Percentiles rank a stretch among this genome's conserved stretches.
Evolutionary conservation across 2,888 invertebrate genomes (phyloP).

Genomic region (Pinctada fucata): DNA sequence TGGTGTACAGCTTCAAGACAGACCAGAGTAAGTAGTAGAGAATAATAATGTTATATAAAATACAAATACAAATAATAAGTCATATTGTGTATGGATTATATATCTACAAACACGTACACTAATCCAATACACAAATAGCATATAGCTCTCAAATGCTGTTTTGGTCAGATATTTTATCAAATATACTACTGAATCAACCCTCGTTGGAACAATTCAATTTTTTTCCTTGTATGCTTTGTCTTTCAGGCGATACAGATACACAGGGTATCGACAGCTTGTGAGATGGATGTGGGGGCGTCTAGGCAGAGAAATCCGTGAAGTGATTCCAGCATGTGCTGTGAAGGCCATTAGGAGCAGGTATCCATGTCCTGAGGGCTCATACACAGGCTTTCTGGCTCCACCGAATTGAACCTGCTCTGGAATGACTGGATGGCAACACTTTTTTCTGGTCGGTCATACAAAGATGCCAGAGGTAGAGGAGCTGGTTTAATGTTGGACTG

Average conservation of each 20-base stretch:
- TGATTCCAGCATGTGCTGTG: constrained; percentile 38
- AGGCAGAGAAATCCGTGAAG: constrained; percentile 25
- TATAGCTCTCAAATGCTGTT: too few species aligned
- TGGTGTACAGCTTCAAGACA: constrained; percentile 9
- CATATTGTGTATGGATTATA: too few species aligned
- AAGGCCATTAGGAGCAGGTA: constrained; percentile 3
- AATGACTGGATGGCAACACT: too few species aligned
- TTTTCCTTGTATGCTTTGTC: not conserved
- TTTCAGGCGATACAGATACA: constrained; percentile 35
- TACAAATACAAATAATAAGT: too few species aligned
- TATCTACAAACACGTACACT: too few species aligned
- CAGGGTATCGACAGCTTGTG: constrained; percentile 28
- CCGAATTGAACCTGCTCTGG: too few species aligned
- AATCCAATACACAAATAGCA: too few species aligned
- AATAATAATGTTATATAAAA: too few species aligned
- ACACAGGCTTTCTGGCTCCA: constrained; percentile 22
- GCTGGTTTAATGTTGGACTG: not conserved
- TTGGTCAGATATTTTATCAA: too few species aligned
- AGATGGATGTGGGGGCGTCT: constrained; percentile 37
- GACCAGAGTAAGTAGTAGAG: constrained; percentile 4
- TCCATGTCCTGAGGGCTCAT: not conserved
- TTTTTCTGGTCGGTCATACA: constrained; percentile 16
- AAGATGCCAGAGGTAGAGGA: constrained; percentile 18
- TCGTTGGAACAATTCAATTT: not conserved
- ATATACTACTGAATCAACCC: too few species aligned